A percentile compares a stretch with the other conserved stretches of the same genome.
phyloP scores from a whole-genome alignment of 2,888 invertebrate species.

The Pyrrhosoma nymphula region DNA sequence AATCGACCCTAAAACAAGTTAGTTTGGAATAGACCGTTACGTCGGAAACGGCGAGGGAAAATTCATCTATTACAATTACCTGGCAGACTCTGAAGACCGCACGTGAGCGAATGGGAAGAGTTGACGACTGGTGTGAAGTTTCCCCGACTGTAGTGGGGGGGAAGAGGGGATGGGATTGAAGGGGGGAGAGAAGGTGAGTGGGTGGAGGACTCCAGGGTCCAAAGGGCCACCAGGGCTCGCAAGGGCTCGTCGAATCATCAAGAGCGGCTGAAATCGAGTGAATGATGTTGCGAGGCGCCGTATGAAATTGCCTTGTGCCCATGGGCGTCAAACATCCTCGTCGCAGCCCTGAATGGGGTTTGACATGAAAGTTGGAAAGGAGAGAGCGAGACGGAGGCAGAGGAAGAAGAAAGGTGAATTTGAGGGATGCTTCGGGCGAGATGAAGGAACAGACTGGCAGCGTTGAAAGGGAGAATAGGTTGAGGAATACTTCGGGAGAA shows the following conservation, averaged over 20 bases:
- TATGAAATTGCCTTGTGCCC: conserved; percentile 18
- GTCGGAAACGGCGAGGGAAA: too few species aligned
- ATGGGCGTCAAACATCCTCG: not conserved
- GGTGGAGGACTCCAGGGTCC: not conserved
- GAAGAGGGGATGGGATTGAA: not conserved
- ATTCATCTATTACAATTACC: too few species aligned
- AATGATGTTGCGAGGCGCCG: not conserved
- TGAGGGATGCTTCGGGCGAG: not conserved
- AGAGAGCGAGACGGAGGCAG: not conserved
- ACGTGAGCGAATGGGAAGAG: not conserved
- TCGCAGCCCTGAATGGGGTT: not conserved
- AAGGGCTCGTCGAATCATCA: not conserved
- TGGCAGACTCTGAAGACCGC: too few species aligned
- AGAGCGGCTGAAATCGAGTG: conserved; percentile 27
- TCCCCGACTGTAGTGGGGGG: too few species aligned
- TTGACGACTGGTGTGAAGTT: too few species aligned
- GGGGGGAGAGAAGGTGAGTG: not conserved
- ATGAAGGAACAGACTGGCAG: not conserved
- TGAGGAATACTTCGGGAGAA: not conserved
- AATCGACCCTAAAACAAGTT: too few species aligned
- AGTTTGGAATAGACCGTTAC: too few species aligned
- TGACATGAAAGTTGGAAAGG: conserved; percentile 22
- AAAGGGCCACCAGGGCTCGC: not conserved
- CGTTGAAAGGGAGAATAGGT: not conserved
- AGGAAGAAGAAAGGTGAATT: not conserved